Base-by-base conservation (phyloP, 2,888 invertebrate genomes). In the Scrobipalpa costella region DNA sequence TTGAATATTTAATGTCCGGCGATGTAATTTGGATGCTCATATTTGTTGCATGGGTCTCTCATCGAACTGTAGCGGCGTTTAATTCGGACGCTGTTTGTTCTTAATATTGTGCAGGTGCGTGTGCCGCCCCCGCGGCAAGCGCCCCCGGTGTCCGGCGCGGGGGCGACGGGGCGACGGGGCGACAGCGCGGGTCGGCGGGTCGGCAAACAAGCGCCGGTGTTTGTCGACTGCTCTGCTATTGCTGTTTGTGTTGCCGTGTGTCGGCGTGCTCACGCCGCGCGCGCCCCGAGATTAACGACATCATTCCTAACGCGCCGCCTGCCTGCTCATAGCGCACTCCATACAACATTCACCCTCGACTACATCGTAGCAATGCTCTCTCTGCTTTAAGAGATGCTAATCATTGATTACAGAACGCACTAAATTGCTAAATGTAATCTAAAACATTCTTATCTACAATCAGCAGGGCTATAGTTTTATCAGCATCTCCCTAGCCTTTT, bases 121-220 rank as follows among this genome's bases (percentile, higher is more conserved):
- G 59, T 52, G 59, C 62, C 50, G 52, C 19, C 49, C 27, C 27
- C 27, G 27, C 27, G 5, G 27, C 27, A 27, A 34, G 64, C 67
- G 64, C 67, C 68, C 60, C 47, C 63, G 19, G 21, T 6, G 6
- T 34, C 15, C 49, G 34, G 57, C 27, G 19, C 52, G 11, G 17
- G 49, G 19, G 21, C 21, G 50, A 13, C 21, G 50, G 50, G 50
- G 50, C 21, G 21, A 11, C 50, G 19, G 21, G 49, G 1, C 47
- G 36, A 34, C 61, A 19, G 61, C 15, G 27, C 57, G 47, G 47
- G 44, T 11, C 11, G 47, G 49, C 60, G 57, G 62, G 61, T 64
- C 62, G 34, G 60, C 69, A 73, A 71, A 72, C 73, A 72, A 67
- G 64, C 68, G 47, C 66, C 61, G 61, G 52, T 71, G 69, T 70